Percentiles rank a stretch among this genome's conserved stretches.
Evolutionary conservation across 2,113 vertebrate genomes (phyloP).

Genomic region (Nothocercus julius): DNA sequence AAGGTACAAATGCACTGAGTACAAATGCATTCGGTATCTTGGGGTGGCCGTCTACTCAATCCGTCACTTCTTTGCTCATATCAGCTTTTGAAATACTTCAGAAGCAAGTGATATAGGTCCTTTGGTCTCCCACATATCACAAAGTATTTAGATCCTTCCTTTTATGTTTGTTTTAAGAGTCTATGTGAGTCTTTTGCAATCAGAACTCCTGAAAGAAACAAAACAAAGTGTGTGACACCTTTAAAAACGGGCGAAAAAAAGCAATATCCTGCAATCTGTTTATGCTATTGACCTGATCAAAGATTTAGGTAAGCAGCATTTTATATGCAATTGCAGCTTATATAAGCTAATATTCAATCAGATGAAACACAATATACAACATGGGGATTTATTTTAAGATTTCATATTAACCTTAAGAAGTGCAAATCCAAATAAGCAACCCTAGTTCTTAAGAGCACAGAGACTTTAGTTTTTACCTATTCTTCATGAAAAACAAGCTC

Average conservation of each 20-base stretch:
- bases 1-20: background rate
- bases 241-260: background rate
- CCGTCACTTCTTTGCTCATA: background rate
- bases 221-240: background rate
- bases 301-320: background rate
- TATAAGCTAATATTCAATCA: background rate
- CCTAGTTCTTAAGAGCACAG: background rate
- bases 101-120: background rate
- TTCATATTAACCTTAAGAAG: background rate
- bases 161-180: too few relatives aligned
- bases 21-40: background rate
- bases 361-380: background rate
- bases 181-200: background rate
- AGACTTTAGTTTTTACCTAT: background rate
- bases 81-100: background rate
- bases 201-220: background rate
- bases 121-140: background rate
- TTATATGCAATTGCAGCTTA: background rate
- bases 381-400: background rate
- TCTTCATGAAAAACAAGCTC: background rate
- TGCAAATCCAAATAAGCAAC: background rate
- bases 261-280: background rate
- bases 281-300: background rate
- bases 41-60: background rate
- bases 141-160: background rate